phyloP scores from a whole-genome alignment of 2,888 invertebrate genomes.

The Amphipoea oculea region DNA sequence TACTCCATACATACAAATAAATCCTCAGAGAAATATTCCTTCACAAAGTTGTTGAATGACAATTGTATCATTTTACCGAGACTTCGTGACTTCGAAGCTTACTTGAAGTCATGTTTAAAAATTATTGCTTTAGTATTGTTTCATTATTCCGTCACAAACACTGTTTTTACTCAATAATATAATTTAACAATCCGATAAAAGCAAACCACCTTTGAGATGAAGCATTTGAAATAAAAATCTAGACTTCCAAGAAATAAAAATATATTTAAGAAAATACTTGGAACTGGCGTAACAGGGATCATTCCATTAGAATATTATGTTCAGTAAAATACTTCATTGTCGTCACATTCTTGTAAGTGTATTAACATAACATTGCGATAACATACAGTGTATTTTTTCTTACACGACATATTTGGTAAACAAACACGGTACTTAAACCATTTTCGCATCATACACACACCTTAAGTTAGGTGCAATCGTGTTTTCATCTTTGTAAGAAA shows the following conservation, averaged over 20 bases:
- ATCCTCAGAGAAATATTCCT: constrained; percentile 40
- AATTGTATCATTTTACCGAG: constrained; percentile 34
- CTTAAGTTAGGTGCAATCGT: neutral
- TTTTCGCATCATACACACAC: neutral
- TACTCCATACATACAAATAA: constrained; percentile 51
- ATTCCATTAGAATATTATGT: constrained; percentile 34
- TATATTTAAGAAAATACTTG: constrained; percentile 60
- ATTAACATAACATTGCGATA: constrained; percentile 46
- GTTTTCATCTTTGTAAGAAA: neutral
- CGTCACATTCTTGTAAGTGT: constrained; percentile 41
- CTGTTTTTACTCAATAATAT: constrained; percentile 24
- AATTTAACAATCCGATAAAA: constrained; percentile 61
- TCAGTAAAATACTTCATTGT: constrained; percentile 46
- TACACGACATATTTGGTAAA: constrained; percentile 21
- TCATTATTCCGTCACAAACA: constrained; percentile 22
- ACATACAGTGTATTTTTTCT: constrained; percentile 35
- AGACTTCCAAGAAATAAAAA: constrained; percentile 58
- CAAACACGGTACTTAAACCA: constrained; percentile 2
- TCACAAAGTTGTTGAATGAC: constrained; percentile 20
- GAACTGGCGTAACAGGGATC: constrained; percentile 49
- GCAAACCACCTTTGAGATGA: constrained; percentile 44
- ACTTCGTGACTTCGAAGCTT: constrained; percentile 18
- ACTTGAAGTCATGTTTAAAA: constrained; percentile 19
- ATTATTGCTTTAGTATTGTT: constrained; percentile 48
- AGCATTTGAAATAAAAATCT: constrained; percentile 59